Conservation (phyloP, 2,113 vertebrate species). For the Pelecanoides urinatrix region DNA sequence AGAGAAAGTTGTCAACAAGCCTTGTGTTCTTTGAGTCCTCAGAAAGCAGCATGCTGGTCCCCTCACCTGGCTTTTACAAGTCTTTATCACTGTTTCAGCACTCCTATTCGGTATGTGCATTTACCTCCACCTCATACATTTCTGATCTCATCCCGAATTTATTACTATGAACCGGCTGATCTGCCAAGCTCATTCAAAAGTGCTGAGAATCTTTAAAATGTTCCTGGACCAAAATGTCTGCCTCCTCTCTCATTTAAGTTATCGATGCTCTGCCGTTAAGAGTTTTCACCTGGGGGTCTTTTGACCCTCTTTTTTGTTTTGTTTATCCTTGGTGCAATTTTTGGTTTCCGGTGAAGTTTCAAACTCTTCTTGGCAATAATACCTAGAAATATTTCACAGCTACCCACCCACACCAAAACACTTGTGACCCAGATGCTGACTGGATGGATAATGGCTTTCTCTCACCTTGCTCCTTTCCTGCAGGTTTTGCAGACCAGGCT, state of each 20-base stretch:
- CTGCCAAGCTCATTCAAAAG: neutral
- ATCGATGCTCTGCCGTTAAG: neutral
- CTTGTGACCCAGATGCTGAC: neutral
- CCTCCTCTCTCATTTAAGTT: neutral
- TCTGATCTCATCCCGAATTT: neutral
- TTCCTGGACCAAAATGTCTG: neutral
- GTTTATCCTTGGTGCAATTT: neutral
- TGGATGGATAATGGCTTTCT: neutral
- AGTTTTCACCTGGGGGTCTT: neutral
- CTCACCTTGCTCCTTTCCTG: neutral
- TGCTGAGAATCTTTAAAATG: neutral
- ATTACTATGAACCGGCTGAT: neutral
- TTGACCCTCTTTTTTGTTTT: neutral
- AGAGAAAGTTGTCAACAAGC: neutral
- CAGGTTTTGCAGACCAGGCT: neutral
- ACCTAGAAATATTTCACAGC: slow-evolving; percentile 14
- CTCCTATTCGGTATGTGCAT: neutral
- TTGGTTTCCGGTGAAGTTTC: neutral
- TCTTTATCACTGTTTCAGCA: neutral
- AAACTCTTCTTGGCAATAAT: neutral
- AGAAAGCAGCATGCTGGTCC: neutral
- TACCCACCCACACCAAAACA: neutral
- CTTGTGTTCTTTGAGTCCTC: neutral
- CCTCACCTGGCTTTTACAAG: neutral
- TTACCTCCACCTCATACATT: neutral